Base-by-base conservation (phyloP, 2,797 vertebrate genomes). In the Lindbergichthys nudifrons region DNA sequence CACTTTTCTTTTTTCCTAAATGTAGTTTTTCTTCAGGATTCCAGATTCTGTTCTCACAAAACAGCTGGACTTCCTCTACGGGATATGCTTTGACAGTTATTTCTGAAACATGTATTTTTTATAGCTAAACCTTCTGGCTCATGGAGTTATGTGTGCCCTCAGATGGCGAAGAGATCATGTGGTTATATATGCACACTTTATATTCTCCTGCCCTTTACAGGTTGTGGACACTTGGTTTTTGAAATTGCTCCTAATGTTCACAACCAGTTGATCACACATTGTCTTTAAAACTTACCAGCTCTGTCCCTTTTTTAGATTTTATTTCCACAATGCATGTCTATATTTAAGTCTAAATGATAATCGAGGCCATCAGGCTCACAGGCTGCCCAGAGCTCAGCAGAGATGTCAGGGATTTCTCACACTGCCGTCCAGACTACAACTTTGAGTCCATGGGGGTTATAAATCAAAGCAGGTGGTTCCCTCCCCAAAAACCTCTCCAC, bases 381-480 rank as follows among this genome's bases (percentile, higher is more conserved):
- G 36, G 63, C 65, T 65, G 46, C 45, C 50, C 45, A 71, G 65
- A 75, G 62, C 59, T 10, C 57, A 65, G 65, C 75, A 59, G 68
- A 87, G 73, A 86, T 88, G 83, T 88, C 82, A 87, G 75, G 70
- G 75, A 80, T 82, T 91, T 89, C 70, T 81, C 79, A 75, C 71
- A 73, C 69, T 67, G 50, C 76, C 69, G 79, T 71, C 69, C 80
- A 65, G 69, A 77, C 82, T 75, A 71, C 75, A 86, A 65, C 86
- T 81, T 86, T 76, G 77, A 82, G 67, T 82, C 82, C 80, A 61
- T 71, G 59, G 77, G 72, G 69, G 71, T 87, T 81, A 73, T 92
- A 92, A 93, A 94, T 94, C 90, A 93, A 92, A 94, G 92, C 93
- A 92, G 94, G 92, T 94, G 93, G 89, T 94, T 93, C 91, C 90